A percentile compares a stretch with the other conserved stretches of the same genome.
Evolutionary conservation across 1,140 invertebrate species (phyloP).

Genomic region (Bombyx mori): ASM3026992v2 NC_085112.1:6870001-6870500

Average conservation of each 20-base stretch:
- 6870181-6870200: too few species aligned
- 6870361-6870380: slow-evolving; percentile 10
- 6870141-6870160: too few species aligned
- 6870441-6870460: slow-evolving; percentile 30
- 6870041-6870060: too few species aligned
- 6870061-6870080: too few species aligned
- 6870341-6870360: slow-evolving; percentile 10
- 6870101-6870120: too few species aligned
- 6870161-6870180: too few species aligned
- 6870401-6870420: slow-evolving; percentile 29
- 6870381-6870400: slow-evolving; percentile 30
- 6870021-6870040: too few species aligned
- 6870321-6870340: slow-evolving; percentile 12
- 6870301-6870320: slow-evolving; percentile 10
- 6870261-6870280: slow-evolving; percentile 8
- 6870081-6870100: too few species aligned
- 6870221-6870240: slow-evolving; percentile 2
- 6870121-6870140: too few species aligned
- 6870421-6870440: slow-evolving; percentile 19
- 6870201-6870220: too few species aligned
- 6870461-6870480: slow-evolving; percentile 3
- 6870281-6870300: slow-evolving; percentile 15
- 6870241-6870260: slow-evolving; percentile 1
- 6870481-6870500: too few species aligned
- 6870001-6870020: too few species aligned